These are phyloP conservation scores for Eupithecia tripunctaria DNA, from an alignment of 2,888 invertebrate genomes.

Conservation along the genomic window DNA sequence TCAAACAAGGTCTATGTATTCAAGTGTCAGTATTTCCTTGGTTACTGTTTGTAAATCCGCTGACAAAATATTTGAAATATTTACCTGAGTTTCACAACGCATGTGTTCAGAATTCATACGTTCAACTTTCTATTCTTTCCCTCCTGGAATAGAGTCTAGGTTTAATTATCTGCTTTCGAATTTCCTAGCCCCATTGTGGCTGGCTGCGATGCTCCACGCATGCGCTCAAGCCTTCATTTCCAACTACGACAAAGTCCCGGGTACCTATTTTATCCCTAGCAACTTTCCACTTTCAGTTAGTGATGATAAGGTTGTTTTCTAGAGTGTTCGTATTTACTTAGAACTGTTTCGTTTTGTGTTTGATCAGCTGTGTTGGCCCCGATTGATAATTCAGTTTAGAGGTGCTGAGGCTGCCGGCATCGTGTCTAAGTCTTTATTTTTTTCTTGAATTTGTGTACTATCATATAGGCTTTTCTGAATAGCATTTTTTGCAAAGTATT, in stretches of 20 bases:
- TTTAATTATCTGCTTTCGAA: conserved; percentile 40
- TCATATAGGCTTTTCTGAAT: not conserved
- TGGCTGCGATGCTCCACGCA: conserved; percentile 61
- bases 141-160: conserved; percentile 49
- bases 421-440: conserved; percentile 55
- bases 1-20: conserved; percentile 51
- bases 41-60: conserved; percentile 66
- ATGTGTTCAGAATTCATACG: conserved; percentile 53
- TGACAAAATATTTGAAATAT: conserved; percentile 70
- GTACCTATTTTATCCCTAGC: conserved; percentile 54
- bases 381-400: conserved; percentile 80
- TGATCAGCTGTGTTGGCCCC: conserved; percentile 80
- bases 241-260: conserved; percentile 61
- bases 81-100: conserved; percentile 61
- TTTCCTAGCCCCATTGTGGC: conserved; percentile 61
- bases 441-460: conserved; percentile 33
- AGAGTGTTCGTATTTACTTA: conserved; percentile 49
- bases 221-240: conserved; percentile 67
- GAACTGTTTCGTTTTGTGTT: conserved; percentile 69
- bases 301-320: conserved; percentile 64
- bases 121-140: conserved; percentile 46
- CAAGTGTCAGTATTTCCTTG: conserved; percentile 64
- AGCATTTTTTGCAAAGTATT: too few relatives aligned
- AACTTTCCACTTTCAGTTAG: conserved; percentile 55
- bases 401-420: conserved; percentile 65